These are phyloP conservation scores for Phalloptychus januarius DNA, from an alignment of 2,797 vertebrate genomes.

Conservation along the genomic window DNA sequence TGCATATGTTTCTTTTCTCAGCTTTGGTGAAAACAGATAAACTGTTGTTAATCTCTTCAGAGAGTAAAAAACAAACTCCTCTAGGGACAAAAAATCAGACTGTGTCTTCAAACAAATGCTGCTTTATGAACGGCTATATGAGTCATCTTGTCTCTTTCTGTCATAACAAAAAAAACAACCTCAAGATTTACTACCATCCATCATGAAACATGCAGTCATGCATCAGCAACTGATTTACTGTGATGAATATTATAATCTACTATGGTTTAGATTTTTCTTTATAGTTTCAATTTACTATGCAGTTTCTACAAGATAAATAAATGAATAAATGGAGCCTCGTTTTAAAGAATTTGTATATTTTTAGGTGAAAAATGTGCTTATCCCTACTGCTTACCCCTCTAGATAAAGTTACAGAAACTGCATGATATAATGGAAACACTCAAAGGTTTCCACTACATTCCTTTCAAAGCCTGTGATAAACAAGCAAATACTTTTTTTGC, in stretches of 20 bases:
- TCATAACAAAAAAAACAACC: conserved; percentile 8
- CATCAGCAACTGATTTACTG: background rate
- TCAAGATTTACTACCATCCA: conserved; percentile 21
- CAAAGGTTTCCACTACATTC: background rate
- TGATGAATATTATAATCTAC: background rate
- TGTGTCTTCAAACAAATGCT: conserved; percentile 39
- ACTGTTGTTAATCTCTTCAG: conserved; percentile 26
- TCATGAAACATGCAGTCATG: background rate
- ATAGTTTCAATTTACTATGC: background rate
- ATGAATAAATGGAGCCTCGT: background rate
- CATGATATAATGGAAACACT: background rate
- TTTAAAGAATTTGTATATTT: background rate
- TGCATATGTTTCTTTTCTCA: conserved; percentile 9
- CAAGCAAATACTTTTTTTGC: background rate
- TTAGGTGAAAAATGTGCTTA: background rate
- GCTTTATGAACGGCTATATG: conserved; percentile 24
- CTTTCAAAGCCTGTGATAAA: conserved; percentile 10
- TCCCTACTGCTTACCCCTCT: too few species aligned
- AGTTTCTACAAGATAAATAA: background rate
- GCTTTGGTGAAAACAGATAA: conserved; percentile 12
- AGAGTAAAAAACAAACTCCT: conserved; percentile 10
- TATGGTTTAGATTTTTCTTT: background rate
- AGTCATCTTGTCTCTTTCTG: conserved; percentile 18
- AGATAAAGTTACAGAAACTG: background rate
- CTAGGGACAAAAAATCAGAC: conserved; percentile 22